These are phyloP conservation scores for Lomographa bimaculata DNA, from an alignment of 2,888 invertebrate genomes.

Conservation along the genomic window DNA sequence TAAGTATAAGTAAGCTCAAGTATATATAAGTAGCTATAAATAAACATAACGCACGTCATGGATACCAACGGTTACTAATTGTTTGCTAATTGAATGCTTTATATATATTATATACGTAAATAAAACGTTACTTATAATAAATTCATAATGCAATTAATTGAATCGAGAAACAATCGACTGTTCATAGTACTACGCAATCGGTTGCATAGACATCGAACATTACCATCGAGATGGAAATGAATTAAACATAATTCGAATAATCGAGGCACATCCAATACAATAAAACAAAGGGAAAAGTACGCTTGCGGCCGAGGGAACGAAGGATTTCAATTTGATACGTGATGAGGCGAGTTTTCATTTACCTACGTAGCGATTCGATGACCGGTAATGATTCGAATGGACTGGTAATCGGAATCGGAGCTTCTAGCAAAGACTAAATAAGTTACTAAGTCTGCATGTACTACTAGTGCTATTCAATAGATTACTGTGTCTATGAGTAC, in stretches of 20 bases:
- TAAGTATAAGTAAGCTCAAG: no score
- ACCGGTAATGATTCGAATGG: slow-evolving; percentile 51
- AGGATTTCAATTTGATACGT: slow-evolving; percentile 84
- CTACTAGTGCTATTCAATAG: no score
- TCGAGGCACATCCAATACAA: slow-evolving; percentile 75
- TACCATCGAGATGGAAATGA: slow-evolving; percentile 77
- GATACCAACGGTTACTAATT: no score
- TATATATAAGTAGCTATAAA: no score
- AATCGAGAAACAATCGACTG: slow-evolving; percentile 33
- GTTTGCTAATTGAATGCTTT: no score
- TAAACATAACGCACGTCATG: no score
- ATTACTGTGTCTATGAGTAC: no score
- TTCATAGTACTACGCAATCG: slow-evolving; percentile 39
- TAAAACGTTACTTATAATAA: no score
- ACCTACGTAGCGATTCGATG: slow-evolving; percentile 62
- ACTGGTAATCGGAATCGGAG: slow-evolving; percentile 35
- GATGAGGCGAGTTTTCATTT: slow-evolving; percentile 81
- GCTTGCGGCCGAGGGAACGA: slow-evolving; percentile 71
- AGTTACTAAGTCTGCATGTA: no score
- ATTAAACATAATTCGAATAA: slow-evolving; percentile 83
- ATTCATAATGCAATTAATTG: no score
- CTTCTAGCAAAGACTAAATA: slow-evolving; percentile 4
- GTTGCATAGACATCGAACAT: slow-evolving; percentile 56
- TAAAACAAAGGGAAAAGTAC: slow-evolving; percentile 77
- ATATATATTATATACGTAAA: no score